Evolutionary conservation across 2,113 vertebrate species (phyloP), one percentile per base, ranked within the genome.

Genomic region (Cygnus atratus): DNA sequence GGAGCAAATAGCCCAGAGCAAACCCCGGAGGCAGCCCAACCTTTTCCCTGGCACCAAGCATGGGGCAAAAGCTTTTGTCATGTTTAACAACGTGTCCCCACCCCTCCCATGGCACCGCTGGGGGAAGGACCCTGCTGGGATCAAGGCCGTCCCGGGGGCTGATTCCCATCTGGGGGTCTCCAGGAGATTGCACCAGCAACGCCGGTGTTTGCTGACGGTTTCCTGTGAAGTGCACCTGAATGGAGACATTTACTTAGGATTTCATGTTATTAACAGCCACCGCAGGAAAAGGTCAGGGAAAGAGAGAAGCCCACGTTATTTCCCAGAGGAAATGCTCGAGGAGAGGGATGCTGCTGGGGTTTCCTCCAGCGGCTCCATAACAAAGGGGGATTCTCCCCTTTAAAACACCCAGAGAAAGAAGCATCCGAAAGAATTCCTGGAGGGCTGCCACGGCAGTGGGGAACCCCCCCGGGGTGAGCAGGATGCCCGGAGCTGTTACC

Each of bases 181-280:
- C 55, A 29, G 70, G 70, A 55, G 41, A 31, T 21, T 9, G 55
- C 59, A 59, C 19, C 58, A 5, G 58, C 10, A 0, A 20, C 20
- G 89, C 20, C 10, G 4, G 33, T 14, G 24, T 91, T 92, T 71
- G 83, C 59, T 71, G 35, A 20, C 1, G 52, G 48, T 24, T 95
- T 76, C 16, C 43, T 6, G 17, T 19, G 19, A 35, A 78, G 67
- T 52, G 24, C 88, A 17, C 89, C 89, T 3, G 80, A 73, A 75
- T 48, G 87, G 84, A 76, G 94, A 87, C 81, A 87, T 96, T 95
- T 89, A 78, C 87, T 83, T 65, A 70, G 93, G 65, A 87, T 61
- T 92, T 59, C 68, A 21, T 33, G 0, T 19, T 68, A 81, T 48
- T 35, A 83, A 18, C 63, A 54, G 73, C 63, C 35, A 28, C 22